Evolutionary conservation across 2,113 vertebrate genomes (phyloP).

Genomic region (Tetraodon nigroviridis): DNA sequence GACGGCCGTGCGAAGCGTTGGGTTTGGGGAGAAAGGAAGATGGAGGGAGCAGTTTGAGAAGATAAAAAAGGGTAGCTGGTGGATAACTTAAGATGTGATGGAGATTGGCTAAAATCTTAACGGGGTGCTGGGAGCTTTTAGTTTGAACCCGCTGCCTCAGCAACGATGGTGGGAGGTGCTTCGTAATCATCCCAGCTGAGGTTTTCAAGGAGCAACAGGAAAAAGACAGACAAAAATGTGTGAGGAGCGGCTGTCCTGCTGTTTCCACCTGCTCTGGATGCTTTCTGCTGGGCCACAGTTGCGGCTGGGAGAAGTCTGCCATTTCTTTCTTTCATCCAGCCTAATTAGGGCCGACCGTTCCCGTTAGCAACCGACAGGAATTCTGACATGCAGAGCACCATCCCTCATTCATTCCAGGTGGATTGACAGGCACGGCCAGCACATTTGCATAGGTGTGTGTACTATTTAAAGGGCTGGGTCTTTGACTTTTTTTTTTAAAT

Average conservation of each 20-base stretch:
- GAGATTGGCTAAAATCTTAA: background rate
- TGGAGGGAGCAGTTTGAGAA: conserved; percentile 26
- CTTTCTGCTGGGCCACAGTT: too few relatives aligned
- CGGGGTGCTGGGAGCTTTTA: conserved; percentile 11
- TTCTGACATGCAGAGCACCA: too few relatives aligned
- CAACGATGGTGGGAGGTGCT: conserved; percentile 17
- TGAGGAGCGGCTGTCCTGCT: background rate
- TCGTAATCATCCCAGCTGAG: background rate
- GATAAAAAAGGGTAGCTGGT: too few relatives aligned
- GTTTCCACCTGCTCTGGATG: too few relatives aligned
- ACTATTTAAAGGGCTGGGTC: conserved; percentile 39
- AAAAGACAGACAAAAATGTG: conserved; percentile 1
- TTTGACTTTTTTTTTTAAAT: conserved; percentile 42
- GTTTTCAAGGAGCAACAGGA: too few relatives aligned
- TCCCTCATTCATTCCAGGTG: conserved; percentile 17
- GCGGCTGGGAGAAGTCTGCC: too few relatives aligned
- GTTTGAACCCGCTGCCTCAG: conserved; percentile 24
- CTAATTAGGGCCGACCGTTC: too few relatives aligned
- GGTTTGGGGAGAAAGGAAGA: conserved; percentile 16
- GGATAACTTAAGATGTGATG: too few relatives aligned
- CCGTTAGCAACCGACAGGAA: too few relatives aligned
- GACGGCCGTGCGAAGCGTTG: conserved; percentile 25
- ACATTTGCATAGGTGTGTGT: conserved; percentile 14
- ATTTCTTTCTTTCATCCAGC: too few relatives aligned
- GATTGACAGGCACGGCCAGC: background rate